A percentile compares a stretch with the other conserved stretches of the same genome.
phyloP scores from a whole-genome alignment of 2,888 invertebrate genomes.

The Tiphia femorata region DNA sequence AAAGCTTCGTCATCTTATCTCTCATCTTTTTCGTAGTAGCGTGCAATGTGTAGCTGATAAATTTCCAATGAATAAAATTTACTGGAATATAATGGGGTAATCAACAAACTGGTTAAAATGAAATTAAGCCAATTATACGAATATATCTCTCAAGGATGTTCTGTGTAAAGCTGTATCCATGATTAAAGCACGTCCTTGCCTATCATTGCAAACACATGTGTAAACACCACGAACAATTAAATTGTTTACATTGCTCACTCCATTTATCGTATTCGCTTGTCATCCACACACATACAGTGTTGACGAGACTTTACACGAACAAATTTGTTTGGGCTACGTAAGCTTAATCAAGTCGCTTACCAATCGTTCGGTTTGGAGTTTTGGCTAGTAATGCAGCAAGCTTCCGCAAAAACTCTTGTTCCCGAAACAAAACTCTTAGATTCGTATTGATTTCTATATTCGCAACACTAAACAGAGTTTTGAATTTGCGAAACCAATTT shows the following conservation, averaged over 20 bases:
- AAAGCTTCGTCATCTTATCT: neutral
- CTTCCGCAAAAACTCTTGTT: neutral
- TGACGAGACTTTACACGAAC: neutral
- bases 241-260: no score
- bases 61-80: slow-evolving; percentile 43
- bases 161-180: no score
- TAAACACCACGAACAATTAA: no score
- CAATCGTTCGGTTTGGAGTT: neutral
- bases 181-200: no score
- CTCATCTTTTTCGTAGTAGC: slow-evolving; percentile 25
- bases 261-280: no score
- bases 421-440: neutral
- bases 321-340: neutral
- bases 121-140: no score
- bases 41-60: slow-evolving; percentile 26
- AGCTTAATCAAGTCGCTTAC: neutral
- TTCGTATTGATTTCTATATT: slow-evolving; percentile 2
- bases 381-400: neutral
- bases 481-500: slow-evolving; percentile 3
- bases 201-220: no score
- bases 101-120: neutral
- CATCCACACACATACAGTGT: neutral
- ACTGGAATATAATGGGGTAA: slow-evolving; percentile 15
- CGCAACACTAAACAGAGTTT: neutral
- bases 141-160: no score